Conservation (phyloP, 2,797 vertebrate genomes). For the Microhierax caerulescens region DNA sequence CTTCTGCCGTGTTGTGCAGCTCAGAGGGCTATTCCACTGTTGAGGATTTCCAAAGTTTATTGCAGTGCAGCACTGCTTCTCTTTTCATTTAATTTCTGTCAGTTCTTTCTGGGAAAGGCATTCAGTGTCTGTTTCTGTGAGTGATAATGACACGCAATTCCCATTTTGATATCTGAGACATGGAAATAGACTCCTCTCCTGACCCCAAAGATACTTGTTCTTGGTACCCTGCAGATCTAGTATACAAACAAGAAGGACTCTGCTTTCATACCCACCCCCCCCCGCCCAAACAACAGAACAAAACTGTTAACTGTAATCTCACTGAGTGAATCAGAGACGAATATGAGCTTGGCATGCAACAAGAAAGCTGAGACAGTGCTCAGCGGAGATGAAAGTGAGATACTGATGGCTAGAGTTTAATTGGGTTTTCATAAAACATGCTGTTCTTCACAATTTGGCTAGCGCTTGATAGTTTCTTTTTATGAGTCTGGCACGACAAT, state of each 20-base stretch:
- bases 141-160: not conserved
- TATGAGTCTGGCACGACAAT: constrained; percentile 58
- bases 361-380: constrained; percentile 20
- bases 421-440: constrained; percentile 56
- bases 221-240: not conserved
- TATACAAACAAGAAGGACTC: not conserved
- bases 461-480: not conserved
- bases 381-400: constrained; percentile 42
- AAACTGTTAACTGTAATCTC: constrained; percentile 21
- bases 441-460: constrained; percentile 59
- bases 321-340: constrained; percentile 2
- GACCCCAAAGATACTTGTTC: not conserved
- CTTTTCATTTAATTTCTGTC: not conserved
- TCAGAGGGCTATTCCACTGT: not conserved
- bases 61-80: not conserved
- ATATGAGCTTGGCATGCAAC: not conserved
- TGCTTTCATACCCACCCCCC: not conserved
- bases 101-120: not conserved
- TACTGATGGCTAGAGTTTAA: constrained; percentile 40
- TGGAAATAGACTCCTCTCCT: not conserved
- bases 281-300: not conserved
- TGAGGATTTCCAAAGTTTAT: not conserved
- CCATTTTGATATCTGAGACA: not conserved
- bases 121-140: not conserved
- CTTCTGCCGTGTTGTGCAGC: not conserved